A percentile compares a stretch with the other conserved stretches of the same genome.
Conservation (phyloP, 2,797 vertebrate genomes). For the Eurystomus glaucurus region DNA sequence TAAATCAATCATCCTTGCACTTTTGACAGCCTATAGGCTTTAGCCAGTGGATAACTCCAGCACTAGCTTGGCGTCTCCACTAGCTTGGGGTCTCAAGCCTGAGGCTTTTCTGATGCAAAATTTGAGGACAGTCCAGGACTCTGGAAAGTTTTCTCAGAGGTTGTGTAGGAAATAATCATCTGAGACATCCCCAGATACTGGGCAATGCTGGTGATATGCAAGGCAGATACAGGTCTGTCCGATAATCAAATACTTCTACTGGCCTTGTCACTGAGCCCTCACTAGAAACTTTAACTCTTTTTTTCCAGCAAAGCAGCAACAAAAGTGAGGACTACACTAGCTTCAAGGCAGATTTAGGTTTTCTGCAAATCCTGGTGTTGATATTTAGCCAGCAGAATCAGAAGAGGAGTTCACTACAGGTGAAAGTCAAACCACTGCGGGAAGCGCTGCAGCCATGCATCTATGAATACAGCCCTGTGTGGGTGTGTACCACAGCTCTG, state of each 20-base stretch:
- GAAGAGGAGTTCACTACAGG: not conserved
- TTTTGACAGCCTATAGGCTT: not conserved
- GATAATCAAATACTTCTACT: not conserved
- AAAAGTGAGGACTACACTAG: not conserved
- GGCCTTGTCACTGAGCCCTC: not conserved
- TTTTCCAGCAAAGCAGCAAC: not conserved
- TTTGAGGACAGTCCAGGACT: not conserved
- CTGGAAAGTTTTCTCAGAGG: not conserved
- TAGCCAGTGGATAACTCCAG: not conserved
- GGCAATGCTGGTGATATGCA: not conserved
- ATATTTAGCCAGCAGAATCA: not conserved
- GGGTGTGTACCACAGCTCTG: accelerated
- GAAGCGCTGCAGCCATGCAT: not conserved
- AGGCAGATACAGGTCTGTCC: not conserved
- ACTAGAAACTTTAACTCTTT: not conserved
- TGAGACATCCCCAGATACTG: not conserved
- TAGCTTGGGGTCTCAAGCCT: not conserved
- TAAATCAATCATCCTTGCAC: not conserved
- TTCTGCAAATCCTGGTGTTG: accelerated
- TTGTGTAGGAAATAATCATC: not conserved
- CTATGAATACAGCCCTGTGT: not conserved
- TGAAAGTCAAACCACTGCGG: not conserved
- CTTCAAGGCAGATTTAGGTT: not conserved
- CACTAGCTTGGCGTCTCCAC: not conserved
- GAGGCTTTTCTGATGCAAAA: not conserved